phyloP scores from a whole-genome alignment of 2,797 vertebrate genomes.

The Myotis daubentonii region DNA sequence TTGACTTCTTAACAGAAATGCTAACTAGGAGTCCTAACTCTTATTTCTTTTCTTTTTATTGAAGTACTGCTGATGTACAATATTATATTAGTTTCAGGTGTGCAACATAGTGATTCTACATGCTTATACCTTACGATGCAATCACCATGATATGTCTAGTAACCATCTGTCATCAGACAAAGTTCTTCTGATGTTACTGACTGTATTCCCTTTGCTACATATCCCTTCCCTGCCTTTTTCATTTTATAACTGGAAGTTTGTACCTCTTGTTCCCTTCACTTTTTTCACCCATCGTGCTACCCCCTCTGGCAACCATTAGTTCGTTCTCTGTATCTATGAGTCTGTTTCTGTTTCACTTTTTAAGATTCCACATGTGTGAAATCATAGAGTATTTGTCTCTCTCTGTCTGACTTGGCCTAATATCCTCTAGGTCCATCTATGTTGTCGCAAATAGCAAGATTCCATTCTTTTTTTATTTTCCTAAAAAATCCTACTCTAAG shows the following conservation, averaged over 20 bases:
- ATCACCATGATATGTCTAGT: not conserved
- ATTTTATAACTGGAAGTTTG: not conserved
- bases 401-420: not conserved
- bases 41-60: not conserved
- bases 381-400: not conserved
- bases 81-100: not conserved
- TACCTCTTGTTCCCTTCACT: not conserved
- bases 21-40: not conserved
- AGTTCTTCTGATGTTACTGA: not conserved
- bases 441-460: not conserved
- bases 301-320: not conserved
- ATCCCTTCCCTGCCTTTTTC: not conserved
- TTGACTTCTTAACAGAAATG: not conserved
- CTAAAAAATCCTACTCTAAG: not conserved
- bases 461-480: constrained; percentile 13
- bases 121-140: not conserved
- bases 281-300: not conserved
- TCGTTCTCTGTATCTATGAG: not conserved
- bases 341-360: not conserved
- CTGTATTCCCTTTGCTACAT: not conserved
- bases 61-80: not conserved
- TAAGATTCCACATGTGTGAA: not conserved
- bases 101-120: not conserved
- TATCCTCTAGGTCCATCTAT: not conserved
- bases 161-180: not conserved